Conservation (phyloP, 2,888 invertebrate species). For the Aproaerema taeniolella region DNA sequence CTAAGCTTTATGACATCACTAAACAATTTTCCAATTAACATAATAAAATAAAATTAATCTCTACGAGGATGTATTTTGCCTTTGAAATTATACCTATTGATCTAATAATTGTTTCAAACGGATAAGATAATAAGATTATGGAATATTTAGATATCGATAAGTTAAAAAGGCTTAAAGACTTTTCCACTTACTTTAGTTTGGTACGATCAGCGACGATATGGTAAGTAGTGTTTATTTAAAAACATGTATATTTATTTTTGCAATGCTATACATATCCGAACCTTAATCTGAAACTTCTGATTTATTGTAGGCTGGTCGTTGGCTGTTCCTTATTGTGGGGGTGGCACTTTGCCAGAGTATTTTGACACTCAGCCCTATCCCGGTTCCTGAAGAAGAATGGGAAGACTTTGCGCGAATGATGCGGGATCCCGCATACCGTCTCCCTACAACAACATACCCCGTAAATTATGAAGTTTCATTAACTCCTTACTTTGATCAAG, state of each 20-base stretch:
- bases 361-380: conserved; percentile 44
- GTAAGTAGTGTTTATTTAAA: neutral
- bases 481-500: conserved; percentile 60
- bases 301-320: conserved; percentile 37
- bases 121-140: conserved; percentile 44
- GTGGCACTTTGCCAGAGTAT: conserved; percentile 43
- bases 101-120: conserved; percentile 30
- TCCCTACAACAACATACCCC: conserved; percentile 69
- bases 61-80: too few relatives aligned
- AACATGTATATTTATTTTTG: neutral
- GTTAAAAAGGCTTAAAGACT: conserved; percentile 16
- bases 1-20: too few relatives aligned
- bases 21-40: too few relatives aligned
- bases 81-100: conserved; percentile 17
- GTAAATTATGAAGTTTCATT: conserved; percentile 71
- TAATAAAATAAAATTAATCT: too few relatives aligned
- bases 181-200: conserved; percentile 26
- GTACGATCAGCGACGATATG: conserved; percentile 34
- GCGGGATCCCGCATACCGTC: conserved; percentile 51
- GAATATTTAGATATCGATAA: conserved; percentile 31
- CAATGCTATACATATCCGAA: too few relatives aligned
- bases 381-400: conserved; percentile 55
- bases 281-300: neutral
- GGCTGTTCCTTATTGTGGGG: conserved; percentile 43
- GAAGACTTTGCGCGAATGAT: conserved; percentile 36